Base-by-base conservation (phyloP, 2,888 invertebrate species). In the Meiosimyza decipiens region DNA sequence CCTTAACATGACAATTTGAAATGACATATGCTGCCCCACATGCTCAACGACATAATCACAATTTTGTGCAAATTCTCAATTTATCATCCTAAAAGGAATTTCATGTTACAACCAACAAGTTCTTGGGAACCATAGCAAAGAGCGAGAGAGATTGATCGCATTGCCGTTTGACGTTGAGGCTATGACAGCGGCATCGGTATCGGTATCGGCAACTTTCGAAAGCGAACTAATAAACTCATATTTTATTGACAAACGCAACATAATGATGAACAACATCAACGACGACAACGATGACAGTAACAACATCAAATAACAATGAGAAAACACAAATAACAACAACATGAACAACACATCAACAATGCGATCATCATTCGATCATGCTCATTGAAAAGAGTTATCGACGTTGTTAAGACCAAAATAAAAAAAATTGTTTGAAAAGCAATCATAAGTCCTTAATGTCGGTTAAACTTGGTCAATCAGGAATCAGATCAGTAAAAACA, bases 171-270 rank as follows among this genome's bases (percentile, higher is more conserved):
- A 64, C 18, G 28, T 51, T 28, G 9, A 51, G 12, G 11, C 63
- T 40, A 47, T 40, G 40, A 40, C 40, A 40, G 40, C 40, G 40
- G 40, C 40, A 9, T 6, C 40, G 40, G 40, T 9, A 9, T 6
- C 40, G 40, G 40, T 9, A n/a, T 64, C 67, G 67, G 54, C 47
- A 55, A 13, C 33, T 47, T 22, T 55, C 55, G n/a, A 52, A 54
- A n/a, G n/a, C n/a, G 12, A 40, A 67, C 55, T 55, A 67, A 66
- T 66, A 66, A 66, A 66, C 66, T 66, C 54, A 66, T 66, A 66
- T 66, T 40, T 65, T 54, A 40, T 67, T 55, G 67, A 64, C 59
- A 67, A 73, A 64, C 63, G 63, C 63, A 65, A 54, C 67, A 73
- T 71, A 62, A 69, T 28, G 16, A 9, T 18, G 28, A 55, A 55